Evolutionary conservation across 1,140 invertebrate genomes (phyloP).

Genomic region (Ostrea edulis): DNA sequence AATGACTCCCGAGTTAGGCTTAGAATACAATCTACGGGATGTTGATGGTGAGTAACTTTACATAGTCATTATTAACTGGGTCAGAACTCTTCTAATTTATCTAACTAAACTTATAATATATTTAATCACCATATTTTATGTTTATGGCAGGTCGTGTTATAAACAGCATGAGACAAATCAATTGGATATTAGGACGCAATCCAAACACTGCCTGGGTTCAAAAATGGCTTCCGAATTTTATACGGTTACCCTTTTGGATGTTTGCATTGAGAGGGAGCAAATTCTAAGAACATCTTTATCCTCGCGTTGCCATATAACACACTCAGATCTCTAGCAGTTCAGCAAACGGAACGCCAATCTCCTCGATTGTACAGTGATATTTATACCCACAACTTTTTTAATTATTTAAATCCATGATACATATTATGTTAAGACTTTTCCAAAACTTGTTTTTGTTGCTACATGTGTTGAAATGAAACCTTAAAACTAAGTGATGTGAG

Average conservation of each 20-base stretch:
- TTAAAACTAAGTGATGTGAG: too few species aligned
- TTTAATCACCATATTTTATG: too few species aligned
- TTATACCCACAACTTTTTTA: too few species aligned
- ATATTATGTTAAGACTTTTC: too few species aligned
- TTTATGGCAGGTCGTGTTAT: background rate
- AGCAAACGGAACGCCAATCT: too few species aligned
- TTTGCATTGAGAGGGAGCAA: constrained; percentile 12
- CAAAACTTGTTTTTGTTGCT: too few species aligned
- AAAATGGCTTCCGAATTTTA: background rate
- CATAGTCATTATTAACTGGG: background rate
- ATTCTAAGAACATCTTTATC: background rate
- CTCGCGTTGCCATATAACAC: too few species aligned
- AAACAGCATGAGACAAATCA: constrained; percentile 1
- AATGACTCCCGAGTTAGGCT: constrained; percentile 74
- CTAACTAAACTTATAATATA: background rate
- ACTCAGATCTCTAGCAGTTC: too few species aligned
- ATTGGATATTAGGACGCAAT: constrained; percentile 6
- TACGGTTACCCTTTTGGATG: background rate
- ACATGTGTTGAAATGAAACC: too few species aligned
- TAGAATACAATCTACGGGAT: constrained; percentile 75
- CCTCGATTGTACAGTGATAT: too few species aligned
- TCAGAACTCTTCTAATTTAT: background rate
- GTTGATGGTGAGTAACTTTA: constrained; percentile 69
- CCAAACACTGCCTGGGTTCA: background rate
- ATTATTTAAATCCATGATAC: too few species aligned